Base-by-base conservation (phyloP, 2,888 invertebrate species). In the Tipula lateralis region DNA sequence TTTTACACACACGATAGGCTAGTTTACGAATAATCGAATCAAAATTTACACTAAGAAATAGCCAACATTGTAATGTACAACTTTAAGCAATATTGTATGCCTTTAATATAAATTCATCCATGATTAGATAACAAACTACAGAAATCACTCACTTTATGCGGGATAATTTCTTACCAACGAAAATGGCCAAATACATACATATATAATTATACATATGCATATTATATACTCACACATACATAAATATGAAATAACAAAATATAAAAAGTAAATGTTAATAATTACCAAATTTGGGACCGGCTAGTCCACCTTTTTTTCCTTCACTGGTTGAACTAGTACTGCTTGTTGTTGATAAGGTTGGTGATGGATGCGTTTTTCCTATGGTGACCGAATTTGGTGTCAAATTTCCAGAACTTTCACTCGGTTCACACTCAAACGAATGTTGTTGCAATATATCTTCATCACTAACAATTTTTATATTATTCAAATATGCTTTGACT, bases 401-500 rank as follows among this genome's bases (percentile, higher is more conserved):
- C 86, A 93, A 92, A 0, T 90, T 90, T 1, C 89, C 89, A 50
- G 89, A 89, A 85, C 93, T 92, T 86, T 90, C 88, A 30, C 89
- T 88, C 2, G 93, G 93, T 89, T 99, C 99, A 89, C 98, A 98
- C 88, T 96, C 96, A 66, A 96, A 90, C 0, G 99, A 99, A 89
- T 99, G 92, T 84, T 94, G 94, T 88, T 97, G 97, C 85, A 99
- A 91, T 85, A 95, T 93, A 87, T 96, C 95, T 90, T 99, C 99
- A 88, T 99, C 97, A 12, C 95, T 96, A 87, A 96, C 96, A 83
- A 87, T 89, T 87, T 96, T 95, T 92, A 99, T 94, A 87, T 96
- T 95, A 87, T 95, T 95, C 85, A 99, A 92, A 91, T 99, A 99
- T 1, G 99, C 96, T 89, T 99, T 98, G 4, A 99, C 99, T 85